These are phyloP conservation scores for Ptychobarbus kaznakovi DNA, from an alignment of 2,797 vertebrate genomes.

Conservation along the genomic window DNA sequence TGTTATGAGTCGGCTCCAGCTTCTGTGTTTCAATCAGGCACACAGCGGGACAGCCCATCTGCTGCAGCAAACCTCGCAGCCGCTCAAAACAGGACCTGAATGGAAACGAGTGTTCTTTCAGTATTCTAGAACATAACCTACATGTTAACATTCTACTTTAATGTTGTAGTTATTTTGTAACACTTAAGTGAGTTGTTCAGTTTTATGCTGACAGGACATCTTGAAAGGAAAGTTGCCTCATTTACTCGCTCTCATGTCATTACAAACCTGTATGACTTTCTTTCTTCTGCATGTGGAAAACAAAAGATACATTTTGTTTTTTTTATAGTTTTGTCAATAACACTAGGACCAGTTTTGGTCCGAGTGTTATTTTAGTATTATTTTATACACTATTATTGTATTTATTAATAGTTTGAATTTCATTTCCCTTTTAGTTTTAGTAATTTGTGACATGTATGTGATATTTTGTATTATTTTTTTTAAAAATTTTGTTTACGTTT, in stretches of 20 bases:
- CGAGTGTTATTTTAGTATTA: neutral
- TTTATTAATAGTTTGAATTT: neutral
- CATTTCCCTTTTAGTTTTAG: neutral
- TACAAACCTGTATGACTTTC: neutral
- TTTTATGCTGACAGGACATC: neutral
- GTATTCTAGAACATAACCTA: conserved; percentile 3
- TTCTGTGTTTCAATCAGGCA: conserved; percentile 95
- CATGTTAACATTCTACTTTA: neutral
- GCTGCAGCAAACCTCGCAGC: conserved; percentile 84
- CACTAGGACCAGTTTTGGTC: neutral
- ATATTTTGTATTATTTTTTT: neutral
- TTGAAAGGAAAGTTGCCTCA: neutral
- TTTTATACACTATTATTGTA: neutral
- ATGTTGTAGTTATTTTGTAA: neutral
- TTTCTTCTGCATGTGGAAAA: neutral
- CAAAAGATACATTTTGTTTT: neutral
- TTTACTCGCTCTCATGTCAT: neutral
- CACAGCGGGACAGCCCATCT: conserved; percentile 94
- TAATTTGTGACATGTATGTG: neutral
- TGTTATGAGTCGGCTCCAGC: conserved; percentile 94
- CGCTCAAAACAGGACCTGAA: conserved; percentile 67
- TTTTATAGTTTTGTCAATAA: too few species aligned
- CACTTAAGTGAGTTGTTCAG: neutral
- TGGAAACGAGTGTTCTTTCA: conserved; percentile 59
- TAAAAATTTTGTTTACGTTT: neutral